Evolutionary conservation across 23 tunicate species (phyloP), one percentile per base, ranked within the genome.

Genomic region (Pegea sp.): DNA sequence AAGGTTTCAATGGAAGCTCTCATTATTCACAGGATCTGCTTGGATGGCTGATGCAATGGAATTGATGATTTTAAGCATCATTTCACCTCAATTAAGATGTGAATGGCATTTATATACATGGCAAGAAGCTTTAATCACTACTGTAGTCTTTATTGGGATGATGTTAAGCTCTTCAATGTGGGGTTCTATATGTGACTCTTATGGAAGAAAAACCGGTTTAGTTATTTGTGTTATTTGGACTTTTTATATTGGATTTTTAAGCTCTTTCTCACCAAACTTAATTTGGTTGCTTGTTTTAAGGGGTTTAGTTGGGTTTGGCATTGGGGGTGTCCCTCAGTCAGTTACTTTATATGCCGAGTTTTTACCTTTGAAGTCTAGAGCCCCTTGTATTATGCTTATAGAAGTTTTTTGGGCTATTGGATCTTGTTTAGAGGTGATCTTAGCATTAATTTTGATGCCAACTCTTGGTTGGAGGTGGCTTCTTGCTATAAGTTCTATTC

Each of bases 41-140:
- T 89, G 98, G 98, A 89, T 89, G 98, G 98, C 98, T 8, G 98
- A 89, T 71, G 89, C 98, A 22, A 89, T 89, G 98, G 98, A 89
- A 52, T 55, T 89, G 24, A 89, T 89, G 98, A 77, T 89, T 4
- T 48, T 89, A 22, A 76, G 90, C 38, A 89, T 89, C 24, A 89
- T 89, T 5, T 60, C 98, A 2, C 98, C 98, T 11, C 76, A 77
- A 33, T 59, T 89, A 29, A 66, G 94, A 21, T 89, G 98, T 71
- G 98, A 81, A 25, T 89, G 98, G 98, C 43, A 66, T 31, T 30
- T 89, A 21, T 71, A 63, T 60, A 24, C 81, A 8, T 89, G 91
- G 91, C 74, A 89, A 46, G 88, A 89, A 51, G 98, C 98, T 3
- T 56, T 89, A 16, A 77, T 89, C 28, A 76, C 98, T 11, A 89